A percentile compares a stretch with the other conserved stretches of the same genome.
Conservation (phyloP, 2,113 vertebrate species). For the Illadopsis cleaveri region DNA sequence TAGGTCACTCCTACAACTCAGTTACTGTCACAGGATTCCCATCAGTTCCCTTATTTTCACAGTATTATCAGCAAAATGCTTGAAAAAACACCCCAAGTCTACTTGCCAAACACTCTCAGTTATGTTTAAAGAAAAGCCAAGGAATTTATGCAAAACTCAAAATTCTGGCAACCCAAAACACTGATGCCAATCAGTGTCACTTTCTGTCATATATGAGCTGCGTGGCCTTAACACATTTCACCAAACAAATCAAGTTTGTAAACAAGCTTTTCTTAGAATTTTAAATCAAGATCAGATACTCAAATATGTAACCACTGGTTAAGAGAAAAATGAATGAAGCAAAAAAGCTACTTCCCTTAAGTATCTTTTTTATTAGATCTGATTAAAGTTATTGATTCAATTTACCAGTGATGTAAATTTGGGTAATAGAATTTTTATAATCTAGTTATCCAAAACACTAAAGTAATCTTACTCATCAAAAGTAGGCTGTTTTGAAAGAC, state of each 20-base stretch:
- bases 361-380: not conserved
- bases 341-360: not conserved
- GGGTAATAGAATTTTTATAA: not conserved
- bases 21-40: not conserved
- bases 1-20: constrained; percentile 1
- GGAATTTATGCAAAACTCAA: not conserved
- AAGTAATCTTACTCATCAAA: not conserved
- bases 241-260: not conserved
- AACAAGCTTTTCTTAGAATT: not conserved
- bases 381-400: constrained; percentile 22
- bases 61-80: not conserved
- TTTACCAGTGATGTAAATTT: not conserved
- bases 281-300: not conserved
- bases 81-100: not conserved
- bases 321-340: not conserved
- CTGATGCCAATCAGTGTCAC: not conserved
- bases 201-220: not conserved
- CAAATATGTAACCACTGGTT: not conserved
- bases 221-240: not conserved
- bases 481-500: not conserved
- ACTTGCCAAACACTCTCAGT: not conserved
- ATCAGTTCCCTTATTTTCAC: not conserved
- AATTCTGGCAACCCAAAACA: not conserved
- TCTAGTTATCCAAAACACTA: not conserved
- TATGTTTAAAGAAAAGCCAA: not conserved